Evolutionary conservation across 2,888 invertebrate genomes (phyloP).

Genomic region (Tetragonisca angustula): DNA sequence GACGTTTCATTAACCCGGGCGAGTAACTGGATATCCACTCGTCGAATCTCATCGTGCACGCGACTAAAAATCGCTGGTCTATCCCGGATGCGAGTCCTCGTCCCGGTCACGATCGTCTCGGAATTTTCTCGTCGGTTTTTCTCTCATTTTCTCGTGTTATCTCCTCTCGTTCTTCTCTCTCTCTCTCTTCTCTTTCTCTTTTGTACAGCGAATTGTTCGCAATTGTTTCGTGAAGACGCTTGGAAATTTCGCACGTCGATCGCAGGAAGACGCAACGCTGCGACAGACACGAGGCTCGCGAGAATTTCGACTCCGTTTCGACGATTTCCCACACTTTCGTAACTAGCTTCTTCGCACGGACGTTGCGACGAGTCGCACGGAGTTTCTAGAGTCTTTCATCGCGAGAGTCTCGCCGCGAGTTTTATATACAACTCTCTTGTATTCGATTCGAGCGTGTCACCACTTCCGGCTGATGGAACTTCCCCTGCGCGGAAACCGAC

Average conservation of each 20-base stretch:
- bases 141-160: neutral
- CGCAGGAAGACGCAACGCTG: constrained; percentile 34
- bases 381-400: constrained; percentile 11
- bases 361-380: constrained; percentile 2
- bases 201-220: constrained; percentile 61
- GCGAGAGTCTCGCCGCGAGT: constrained; percentile 6
- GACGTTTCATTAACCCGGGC: constrained; percentile 35
- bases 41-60: constrained; percentile 18
- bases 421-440: constrained; percentile 96
- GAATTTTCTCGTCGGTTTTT: constrained; percentile 16
- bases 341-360: constrained; percentile 6
- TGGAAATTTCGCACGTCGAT: constrained; percentile 47
- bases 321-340: neutral
- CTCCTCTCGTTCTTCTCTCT: neutral
- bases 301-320: neutral
- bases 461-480: constrained; percentile 90
- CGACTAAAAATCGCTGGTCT: constrained; percentile 22
- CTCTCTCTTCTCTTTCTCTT: neutral
- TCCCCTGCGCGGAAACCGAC: constrained; percentile 91
- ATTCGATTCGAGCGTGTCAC: constrained; percentile 94
- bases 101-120: constrained; percentile 51
- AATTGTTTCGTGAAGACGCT: constrained; percentile 34
- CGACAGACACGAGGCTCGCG: neutral
- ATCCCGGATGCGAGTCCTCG: constrained; percentile 44
- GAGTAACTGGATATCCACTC: constrained; percentile 9